Conservation (phyloP, 2,113 vertebrate genomes). For the Butorides virescens region DNA sequence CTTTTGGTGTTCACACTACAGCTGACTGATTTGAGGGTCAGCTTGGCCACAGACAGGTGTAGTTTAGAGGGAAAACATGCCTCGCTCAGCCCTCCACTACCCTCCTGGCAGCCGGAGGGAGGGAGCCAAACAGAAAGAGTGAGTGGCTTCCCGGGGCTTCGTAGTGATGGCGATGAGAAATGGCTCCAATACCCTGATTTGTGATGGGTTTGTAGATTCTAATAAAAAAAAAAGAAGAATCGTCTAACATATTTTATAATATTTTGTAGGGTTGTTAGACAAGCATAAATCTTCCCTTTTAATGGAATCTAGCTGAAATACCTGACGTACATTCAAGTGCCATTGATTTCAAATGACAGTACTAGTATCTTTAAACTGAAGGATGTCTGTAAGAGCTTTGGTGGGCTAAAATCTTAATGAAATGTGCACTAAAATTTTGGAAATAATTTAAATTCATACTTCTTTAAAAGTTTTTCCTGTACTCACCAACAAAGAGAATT, state of each 20-base stretch:
- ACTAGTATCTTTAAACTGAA: neutral
- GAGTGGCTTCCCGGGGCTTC: neutral
- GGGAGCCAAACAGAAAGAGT: neutral
- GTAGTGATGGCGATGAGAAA: neutral
- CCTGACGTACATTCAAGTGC: neutral
- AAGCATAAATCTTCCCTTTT: neutral
- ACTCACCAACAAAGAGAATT: neutral
- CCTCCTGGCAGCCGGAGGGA: neutral
- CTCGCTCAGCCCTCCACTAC: neutral
- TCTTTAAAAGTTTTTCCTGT: neutral
- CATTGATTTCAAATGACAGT: neutral
- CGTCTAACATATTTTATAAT: neutral
- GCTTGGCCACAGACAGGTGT: neutral
- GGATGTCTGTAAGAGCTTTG: neutral
- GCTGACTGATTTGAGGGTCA: neutral
- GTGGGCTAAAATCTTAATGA: neutral
- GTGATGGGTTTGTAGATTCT: neutral
- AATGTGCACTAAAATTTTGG: neutral
- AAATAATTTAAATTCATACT: neutral
- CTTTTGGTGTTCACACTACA: neutral
- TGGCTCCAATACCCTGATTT: neutral
- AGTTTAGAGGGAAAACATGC: neutral
- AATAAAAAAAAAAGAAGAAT: neutral
- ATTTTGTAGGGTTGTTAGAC: neutral
- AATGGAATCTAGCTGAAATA: conserved; percentile 6